Conservation (phyloP, 2,797 vertebrate genomes). For the Champsocephalus gunnari region DNA sequence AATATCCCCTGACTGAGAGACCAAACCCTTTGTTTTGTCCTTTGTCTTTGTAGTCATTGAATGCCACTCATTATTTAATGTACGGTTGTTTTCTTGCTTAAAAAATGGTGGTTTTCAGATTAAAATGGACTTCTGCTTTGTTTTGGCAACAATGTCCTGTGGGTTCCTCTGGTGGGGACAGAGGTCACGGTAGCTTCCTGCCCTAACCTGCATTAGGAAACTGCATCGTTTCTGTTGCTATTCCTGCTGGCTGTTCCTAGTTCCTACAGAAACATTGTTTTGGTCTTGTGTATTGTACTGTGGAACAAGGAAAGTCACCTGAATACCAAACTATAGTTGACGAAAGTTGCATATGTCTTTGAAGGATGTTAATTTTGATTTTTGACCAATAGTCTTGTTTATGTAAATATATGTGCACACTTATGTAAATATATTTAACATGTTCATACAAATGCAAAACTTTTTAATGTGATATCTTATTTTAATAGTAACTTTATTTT, state of each 20-base stretch:
- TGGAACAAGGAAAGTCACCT: neutral
- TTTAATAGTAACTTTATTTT: too few relatives aligned
- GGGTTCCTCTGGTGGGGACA: constrained; percentile 38
- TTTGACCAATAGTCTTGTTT: too few relatives aligned
- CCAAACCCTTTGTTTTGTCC: neutral
- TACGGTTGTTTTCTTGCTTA: constrained; percentile 2
- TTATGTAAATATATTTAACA: too few relatives aligned
- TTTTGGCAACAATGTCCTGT: constrained; percentile 5
- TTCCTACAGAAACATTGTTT: constrained; percentile 1
- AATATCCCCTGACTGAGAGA: neutral
- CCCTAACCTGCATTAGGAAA: constrained; percentile 43
- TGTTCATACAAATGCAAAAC: too few relatives aligned
- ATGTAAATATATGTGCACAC: too few relatives aligned
- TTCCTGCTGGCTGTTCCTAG: constrained; percentile 29
- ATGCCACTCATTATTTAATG: neutral
- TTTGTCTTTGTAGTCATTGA: neutral
- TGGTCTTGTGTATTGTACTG: neutral
- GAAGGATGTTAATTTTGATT: too few relatives aligned
- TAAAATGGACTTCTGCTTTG: constrained; percentile 12
- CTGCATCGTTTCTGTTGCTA: constrained; percentile 30
- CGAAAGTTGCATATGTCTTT: neutral
- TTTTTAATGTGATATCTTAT: too few relatives aligned
- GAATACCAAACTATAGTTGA: constrained; percentile 3
- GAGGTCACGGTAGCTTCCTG: constrained; percentile 27
- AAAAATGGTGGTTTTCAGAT: constrained; percentile 6